These are phyloP conservation scores for Blennius ocellaris DNA, from an alignment of 2,113 vertebrate species.

Conservation along the genomic window DNA sequence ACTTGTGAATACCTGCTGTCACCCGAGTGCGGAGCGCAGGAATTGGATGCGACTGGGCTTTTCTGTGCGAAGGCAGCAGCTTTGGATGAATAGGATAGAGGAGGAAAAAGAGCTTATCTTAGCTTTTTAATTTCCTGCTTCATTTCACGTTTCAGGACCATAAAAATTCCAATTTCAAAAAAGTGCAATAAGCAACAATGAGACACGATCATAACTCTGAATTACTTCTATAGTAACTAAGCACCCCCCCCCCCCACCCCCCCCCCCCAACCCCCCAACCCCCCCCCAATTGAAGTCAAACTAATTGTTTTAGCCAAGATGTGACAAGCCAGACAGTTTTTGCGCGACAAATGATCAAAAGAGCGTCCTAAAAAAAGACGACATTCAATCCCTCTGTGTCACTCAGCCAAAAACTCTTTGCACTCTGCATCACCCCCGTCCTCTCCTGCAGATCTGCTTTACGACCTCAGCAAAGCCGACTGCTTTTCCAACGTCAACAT, in stretches of 20 bases:
- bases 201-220: constrained; percentile 72
- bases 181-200: constrained; percentile 71
- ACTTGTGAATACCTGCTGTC: constrained; percentile 50
- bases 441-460: constrained; percentile 6
- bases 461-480: neutral
- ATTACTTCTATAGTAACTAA: constrained; percentile 51
- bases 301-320: constrained; percentile 60
- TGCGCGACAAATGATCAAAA: constrained; percentile 32
- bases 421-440: constrained; percentile 2
- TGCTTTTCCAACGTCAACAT: neutral
- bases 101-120: constrained; percentile 64
- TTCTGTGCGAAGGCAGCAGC: constrained; percentile 41
- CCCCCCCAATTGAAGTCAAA: constrained; percentile 22
- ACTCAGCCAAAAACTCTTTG: constrained; percentile 18
- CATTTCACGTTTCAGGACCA: constrained; percentile 76
- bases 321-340: constrained; percentile 53
- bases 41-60: constrained; percentile 40
- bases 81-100: constrained; percentile 52
- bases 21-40: constrained; percentile 36
- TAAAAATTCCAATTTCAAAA: constrained; percentile 76
- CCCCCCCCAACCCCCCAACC: too few species aligned
- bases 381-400: constrained; percentile 23
- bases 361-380: constrained; percentile 14
- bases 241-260: constrained; percentile 1
- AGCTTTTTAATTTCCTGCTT: constrained; percentile 84